Evolutionary conservation across 2,888 invertebrate species (phyloP), one percentile per base, ranked within the genome.

Genomic region (Anorthoa munda): DNA sequence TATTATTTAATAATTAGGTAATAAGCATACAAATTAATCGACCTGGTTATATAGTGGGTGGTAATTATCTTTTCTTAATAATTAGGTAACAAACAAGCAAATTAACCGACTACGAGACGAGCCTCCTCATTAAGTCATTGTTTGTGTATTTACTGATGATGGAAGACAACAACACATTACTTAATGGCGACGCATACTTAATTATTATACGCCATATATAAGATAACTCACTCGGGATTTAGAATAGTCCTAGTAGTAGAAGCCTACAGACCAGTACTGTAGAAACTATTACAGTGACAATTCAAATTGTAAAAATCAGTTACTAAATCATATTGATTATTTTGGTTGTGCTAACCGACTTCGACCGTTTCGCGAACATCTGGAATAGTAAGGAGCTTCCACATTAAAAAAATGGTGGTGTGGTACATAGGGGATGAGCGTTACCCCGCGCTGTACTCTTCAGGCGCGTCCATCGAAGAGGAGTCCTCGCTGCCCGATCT

Each of bases 361-460:
- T 39, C 39, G 4, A 21, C 2, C 15, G 55, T 46, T 48, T 39
- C 1, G 4, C 1, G n/a, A 58, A 21, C 21, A 26, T 66, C 21
- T 56, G 21, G 21, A 21, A 4, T 31, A 56, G n/a, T 18, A 23
- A 18, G 12, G 11, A 75, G 12, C 18, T n/a, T 66, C 13, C 5
- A 51, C 31, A 51, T 58, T 11, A 50, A 15, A 15, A 73, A 15
- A n/a, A 9, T 26, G 11, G 13, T 53, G 99, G 98, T 98, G 93
- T 97, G 99, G 97, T 98, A 98, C 94, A 98, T 99, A 98, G 98
- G 98, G 97, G 99, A 99, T 97, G 99, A 99, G 96, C 97, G 98
- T 90, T 97, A 98, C 82, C 97, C 98, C 93, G 98, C 98, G 78
- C 97, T 98, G 72, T 98, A 98, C 86, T 97, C 97, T 86, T 97